These are phyloP conservation scores for Oreotrochilus melanogaster DNA, from an alignment of 2,113 vertebrate species.

Conservation along the genomic window DNA sequence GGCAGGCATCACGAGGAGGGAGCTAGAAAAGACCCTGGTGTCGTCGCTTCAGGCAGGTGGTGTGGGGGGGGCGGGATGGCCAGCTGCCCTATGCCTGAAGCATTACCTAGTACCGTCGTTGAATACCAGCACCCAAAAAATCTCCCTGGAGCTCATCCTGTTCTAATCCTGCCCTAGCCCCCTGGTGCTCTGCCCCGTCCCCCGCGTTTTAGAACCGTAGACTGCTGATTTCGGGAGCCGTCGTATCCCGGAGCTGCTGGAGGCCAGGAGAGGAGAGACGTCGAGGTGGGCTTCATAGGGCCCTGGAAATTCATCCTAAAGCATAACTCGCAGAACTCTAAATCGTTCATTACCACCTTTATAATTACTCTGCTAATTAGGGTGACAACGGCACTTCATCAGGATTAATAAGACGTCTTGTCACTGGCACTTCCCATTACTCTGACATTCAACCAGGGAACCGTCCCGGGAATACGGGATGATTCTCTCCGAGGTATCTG, in stretches of 20 bases:
- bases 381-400: slow-evolving; percentile 87
- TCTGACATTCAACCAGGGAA: slow-evolving; percentile 78
- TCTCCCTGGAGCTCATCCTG: background rate
- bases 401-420: slow-evolving; percentile 83
- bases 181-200: background rate
- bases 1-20: too few species aligned
- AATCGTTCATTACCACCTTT: slow-evolving; percentile 91
- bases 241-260: background rate
- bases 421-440: slow-evolving; percentile 80
- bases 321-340: slow-evolving; percentile 82
- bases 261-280: background rate
- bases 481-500: slow-evolving; percentile 44
- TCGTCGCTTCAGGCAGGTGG: background rate
- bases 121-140: background rate
- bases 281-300: slow-evolving; percentile 11
- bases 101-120: background rate
- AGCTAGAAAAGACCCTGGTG: background rate
- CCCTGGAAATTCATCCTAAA: slow-evolving; percentile 75
- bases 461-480: slow-evolving; percentile 55
- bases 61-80: fast-evolving
- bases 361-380: slow-evolving; percentile 94
- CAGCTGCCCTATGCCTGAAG: background rate
- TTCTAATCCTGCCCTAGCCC: background rate
- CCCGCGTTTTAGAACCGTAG: background rate
- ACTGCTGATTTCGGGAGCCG: background rate